Evolutionary conservation across 2,888 invertebrate species (phyloP).

Genomic region (Cataglyphis cursor): DNA sequence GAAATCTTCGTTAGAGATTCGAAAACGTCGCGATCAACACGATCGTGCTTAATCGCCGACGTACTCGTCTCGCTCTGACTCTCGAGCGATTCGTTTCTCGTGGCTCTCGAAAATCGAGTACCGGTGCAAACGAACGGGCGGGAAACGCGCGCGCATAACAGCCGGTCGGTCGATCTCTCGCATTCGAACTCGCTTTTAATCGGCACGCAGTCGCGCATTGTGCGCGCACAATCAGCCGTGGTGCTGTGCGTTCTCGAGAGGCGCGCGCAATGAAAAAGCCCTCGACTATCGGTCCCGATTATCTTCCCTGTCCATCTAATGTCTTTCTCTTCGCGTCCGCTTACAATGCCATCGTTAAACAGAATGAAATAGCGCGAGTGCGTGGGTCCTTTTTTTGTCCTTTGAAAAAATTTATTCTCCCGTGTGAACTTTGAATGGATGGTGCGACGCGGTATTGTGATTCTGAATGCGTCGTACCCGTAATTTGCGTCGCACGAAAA

Average conservation of each 20-base stretch:
- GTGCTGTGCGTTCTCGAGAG: conserved; percentile 59
- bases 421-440: conserved; percentile 33
- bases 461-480: conserved; percentile 13
- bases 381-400: conserved; percentile 5
- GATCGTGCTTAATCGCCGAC: conserved; percentile 70
- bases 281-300: conserved; percentile 60
- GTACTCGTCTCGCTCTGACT: conserved; percentile 65
- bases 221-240: conserved; percentile 69
- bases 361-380: conserved; percentile 52
- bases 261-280: conserved; percentile 53
- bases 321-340: conserved; percentile 50
- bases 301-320: conserved; percentile 58
- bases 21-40: conserved; percentile 31
- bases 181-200: conserved; percentile 49
- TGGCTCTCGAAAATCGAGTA: conserved; percentile 53
- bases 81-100: conserved; percentile 60
- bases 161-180: conserved; percentile 37
- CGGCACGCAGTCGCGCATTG: conserved; percentile 60
- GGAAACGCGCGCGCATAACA: conserved; percentile 35
- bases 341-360: conserved; percentile 53
- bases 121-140: conserved; percentile 26
- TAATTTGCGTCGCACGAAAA: conserved; percentile 6
- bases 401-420: conserved; percentile 13
- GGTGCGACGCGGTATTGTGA: neutral
- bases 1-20: conserved; percentile 12